A percentile compares a stretch with the other conserved stretches of the same genome.
Conservation (phyloP, 2,888 invertebrate species). For the Nephrotoma appendiculata region DNA sequence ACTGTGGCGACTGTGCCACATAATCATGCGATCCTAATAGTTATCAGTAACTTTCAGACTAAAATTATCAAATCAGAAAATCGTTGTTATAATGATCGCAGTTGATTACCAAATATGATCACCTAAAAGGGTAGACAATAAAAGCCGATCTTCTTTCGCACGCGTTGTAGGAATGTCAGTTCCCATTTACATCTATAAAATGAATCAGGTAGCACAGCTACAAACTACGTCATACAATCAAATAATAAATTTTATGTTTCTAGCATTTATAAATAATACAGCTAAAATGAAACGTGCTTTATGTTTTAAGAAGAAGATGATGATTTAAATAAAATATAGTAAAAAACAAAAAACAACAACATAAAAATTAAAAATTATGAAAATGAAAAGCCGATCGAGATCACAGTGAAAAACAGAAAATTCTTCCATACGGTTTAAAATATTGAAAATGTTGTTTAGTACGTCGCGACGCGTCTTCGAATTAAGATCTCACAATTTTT, state of each 20-base stretch:
- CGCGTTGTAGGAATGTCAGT: background rate
- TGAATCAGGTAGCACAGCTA: background rate
- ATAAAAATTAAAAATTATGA: background rate
- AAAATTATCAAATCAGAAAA: no score
- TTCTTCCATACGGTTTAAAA: background rate
- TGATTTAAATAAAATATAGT: background rate
- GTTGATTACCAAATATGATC: no score
- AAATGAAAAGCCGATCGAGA: background rate
- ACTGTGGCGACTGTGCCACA: no score
- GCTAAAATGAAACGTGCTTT: background rate
- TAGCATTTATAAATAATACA: background rate
- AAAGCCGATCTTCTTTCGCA: background rate
- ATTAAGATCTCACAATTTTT: background rate
- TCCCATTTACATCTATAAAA: background rate
- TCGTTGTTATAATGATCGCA: no score
- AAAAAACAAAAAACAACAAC: no score
- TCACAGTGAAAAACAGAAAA: background rate
- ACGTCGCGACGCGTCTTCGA: background rate
- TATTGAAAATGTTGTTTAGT: background rate
- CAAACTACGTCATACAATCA: background rate
- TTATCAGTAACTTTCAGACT: no score
- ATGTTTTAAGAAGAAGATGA: background rate
- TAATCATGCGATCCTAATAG: no score
- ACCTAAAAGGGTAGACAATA: background rate
- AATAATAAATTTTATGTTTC: background rate